phyloP scores from a whole-genome alignment of 2,888 invertebrate species.

The Tholera decimalis region DNA sequence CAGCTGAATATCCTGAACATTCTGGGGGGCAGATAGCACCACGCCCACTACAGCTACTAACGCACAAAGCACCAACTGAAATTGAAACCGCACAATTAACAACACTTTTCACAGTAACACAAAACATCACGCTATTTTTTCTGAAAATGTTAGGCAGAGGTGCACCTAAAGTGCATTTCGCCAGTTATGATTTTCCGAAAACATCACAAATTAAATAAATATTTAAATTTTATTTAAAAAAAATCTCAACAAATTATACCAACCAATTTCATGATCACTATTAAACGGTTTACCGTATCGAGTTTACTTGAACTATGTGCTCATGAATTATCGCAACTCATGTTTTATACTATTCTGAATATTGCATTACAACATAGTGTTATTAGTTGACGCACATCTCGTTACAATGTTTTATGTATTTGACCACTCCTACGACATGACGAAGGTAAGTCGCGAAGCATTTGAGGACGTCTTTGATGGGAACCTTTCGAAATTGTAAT shows the following conservation, averaged over 20 bases:
- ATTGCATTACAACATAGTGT: slow-evolving; percentile 81
- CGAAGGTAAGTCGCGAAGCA: slow-evolving; percentile 77
- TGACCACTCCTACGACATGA: slow-evolving; percentile 77
- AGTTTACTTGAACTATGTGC: slow-evolving; percentile 78
- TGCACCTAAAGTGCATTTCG: neutral
- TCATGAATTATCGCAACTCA: slow-evolving; percentile 75
- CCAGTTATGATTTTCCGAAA: slow-evolving; percentile 20
- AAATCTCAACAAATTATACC: slow-evolving; percentile 65
- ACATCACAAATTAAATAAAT: slow-evolving; percentile 18
- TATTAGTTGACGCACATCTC: slow-evolving; percentile 79
- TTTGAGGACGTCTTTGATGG: slow-evolving; percentile 80
- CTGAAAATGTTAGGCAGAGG: neutral
- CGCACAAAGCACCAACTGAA: slow-evolving; percentile 85
- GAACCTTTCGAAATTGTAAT: slow-evolving; percentile 75
- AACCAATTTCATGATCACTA: slow-evolving; percentile 82
- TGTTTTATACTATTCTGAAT: slow-evolving; percentile 84
- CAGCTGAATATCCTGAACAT: slow-evolving; percentile 79
- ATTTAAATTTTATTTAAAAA: slow-evolving; percentile 27
- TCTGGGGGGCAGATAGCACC: slow-evolving; percentile 76
- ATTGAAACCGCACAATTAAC: slow-evolving; percentile 62
- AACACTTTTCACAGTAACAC: slow-evolving; percentile 52
- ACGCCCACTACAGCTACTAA: slow-evolving; percentile 77
- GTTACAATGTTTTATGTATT: slow-evolving; percentile 82
- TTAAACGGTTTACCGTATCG: slow-evolving; percentile 71
- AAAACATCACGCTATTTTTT: slow-evolving; percentile 6